These are phyloP conservation scores for Hassar affinis DNA, from an alignment of 2,113 vertebrate species.

Conservation along the genomic window DNA sequence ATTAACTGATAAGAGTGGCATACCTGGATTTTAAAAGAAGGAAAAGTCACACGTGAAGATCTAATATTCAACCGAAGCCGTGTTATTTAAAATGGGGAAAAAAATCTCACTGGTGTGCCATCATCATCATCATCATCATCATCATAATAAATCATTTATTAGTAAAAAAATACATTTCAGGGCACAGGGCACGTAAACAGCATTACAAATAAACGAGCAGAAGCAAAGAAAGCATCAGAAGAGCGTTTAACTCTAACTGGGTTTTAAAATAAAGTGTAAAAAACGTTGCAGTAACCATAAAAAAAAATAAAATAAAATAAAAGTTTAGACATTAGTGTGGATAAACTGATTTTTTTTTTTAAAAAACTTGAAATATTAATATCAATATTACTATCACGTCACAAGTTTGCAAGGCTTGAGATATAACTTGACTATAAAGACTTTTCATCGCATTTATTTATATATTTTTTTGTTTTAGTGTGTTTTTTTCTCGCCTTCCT, in stretches of 20 bases:
- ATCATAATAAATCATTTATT: conserved; percentile 90
- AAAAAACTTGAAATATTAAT: conserved; percentile 82
- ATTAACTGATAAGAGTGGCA: conserved; percentile 88
- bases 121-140: neutral
- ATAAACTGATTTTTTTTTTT: conserved; percentile 59
- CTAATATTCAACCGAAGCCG: conserved; percentile 91
- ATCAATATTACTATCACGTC: conserved; percentile 90
- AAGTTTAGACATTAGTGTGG: conserved; percentile 56
- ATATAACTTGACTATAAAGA: conserved; percentile 92
- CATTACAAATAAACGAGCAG: conserved; percentile 90
- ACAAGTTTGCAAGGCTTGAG: conserved; percentile 89
- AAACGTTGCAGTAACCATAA: conserved; percentile 82
- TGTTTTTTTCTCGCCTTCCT: conserved; percentile 64
- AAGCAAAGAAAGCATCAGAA: conserved; percentile 76
- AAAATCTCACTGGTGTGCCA: conserved; percentile 87
- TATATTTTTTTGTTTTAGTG: no score
- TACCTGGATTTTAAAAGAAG: conserved; percentile 82
- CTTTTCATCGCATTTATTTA: conserved; percentile 57
- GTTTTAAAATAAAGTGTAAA: conserved; percentile 64
- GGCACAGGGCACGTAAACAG: conserved; percentile 96
- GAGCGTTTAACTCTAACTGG: conserved; percentile 82
- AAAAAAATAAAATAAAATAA: conserved; percentile 64
- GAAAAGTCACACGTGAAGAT: conserved; percentile 88
- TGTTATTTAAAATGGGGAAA: conserved; percentile 89
- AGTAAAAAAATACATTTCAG: conserved; percentile 99